phyloP scores from a whole-genome alignment of 2,888 invertebrate species.

The Drosophila nr. medialis region DNA sequence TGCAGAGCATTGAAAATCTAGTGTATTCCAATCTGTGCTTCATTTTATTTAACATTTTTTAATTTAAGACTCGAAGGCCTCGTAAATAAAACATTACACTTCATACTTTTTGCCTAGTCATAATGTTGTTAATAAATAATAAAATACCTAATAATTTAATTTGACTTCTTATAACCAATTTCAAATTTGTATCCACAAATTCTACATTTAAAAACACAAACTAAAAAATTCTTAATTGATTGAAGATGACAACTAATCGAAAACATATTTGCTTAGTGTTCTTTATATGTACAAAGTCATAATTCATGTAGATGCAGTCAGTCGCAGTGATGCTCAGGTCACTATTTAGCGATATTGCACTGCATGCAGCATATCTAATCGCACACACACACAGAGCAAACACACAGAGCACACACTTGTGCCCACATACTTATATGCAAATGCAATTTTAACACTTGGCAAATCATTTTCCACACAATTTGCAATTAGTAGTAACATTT shows the following conservation, averaged over 20 bases:
- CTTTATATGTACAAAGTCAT: neutral
- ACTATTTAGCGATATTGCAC: slow-evolving; percentile 16
- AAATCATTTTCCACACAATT: slow-evolving; percentile 78
- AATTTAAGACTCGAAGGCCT: neutral
- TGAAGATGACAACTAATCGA: neutral
- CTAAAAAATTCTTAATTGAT: neutral
- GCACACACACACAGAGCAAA: slow-evolving; percentile 9
- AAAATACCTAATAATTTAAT: neutral
- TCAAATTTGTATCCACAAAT: neutral
- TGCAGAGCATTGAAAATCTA: neutral
- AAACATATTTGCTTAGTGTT: neutral
- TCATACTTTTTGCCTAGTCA: neutral
- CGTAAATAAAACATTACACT: neutral
- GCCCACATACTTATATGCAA: slow-evolving; percentile 60
- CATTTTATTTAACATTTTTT: neutral
- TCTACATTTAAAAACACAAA: neutral
- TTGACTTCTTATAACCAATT: neutral
- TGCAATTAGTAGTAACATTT: slow-evolving; percentile 75
- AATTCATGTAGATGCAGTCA: neutral
- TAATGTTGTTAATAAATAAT: neutral
- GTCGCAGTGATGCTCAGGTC: slow-evolving; percentile 16
- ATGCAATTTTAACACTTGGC: slow-evolving; percentile 67
- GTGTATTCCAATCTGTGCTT: neutral
- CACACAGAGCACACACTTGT: slow-evolving; percentile 6
- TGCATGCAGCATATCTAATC: slow-evolving; percentile 24